Evolutionary conservation across 2,888 invertebrate species (phyloP).

Genomic region (Cabera pusaria): DNA sequence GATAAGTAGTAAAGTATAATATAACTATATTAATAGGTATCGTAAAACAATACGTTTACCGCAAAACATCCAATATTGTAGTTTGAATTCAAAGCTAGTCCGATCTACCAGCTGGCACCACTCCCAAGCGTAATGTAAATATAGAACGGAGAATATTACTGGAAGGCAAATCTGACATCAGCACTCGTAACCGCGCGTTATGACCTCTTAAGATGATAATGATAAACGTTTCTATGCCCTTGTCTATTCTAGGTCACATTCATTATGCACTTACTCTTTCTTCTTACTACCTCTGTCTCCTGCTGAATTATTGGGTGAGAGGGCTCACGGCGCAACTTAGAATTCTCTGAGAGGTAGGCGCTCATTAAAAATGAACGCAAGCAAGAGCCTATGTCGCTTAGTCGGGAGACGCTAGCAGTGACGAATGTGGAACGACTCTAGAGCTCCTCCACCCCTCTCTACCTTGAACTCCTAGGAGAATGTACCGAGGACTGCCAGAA

Average conservation of each 20-base stretch:
- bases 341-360: slow-evolving; percentile 32
- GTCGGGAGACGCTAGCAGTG: slow-evolving; percentile 35
- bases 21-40: too few relatives aligned
- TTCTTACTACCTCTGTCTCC: slow-evolving; percentile 9
- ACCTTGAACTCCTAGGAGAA: slow-evolving; percentile 33
- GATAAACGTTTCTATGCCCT: slow-evolving; percentile 26
- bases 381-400: slow-evolving; percentile 43
- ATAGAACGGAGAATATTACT: slow-evolving; percentile 66
- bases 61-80: slow-evolving; percentile 33
- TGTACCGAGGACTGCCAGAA: slow-evolving; percentile 8
- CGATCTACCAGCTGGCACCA: slow-evolving; percentile 63
- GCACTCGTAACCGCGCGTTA: slow-evolving; percentile 45
- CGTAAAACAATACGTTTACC: slow-evolving; percentile 14
- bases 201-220: slow-evolving; percentile 29
- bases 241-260: slow-evolving; percentile 34
- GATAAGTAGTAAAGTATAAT: too few relatives aligned
- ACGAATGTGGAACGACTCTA: slow-evolving; percentile 54
- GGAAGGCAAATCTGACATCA: slow-evolving; percentile 60
- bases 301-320: slow-evolving; percentile 34
- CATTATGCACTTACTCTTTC: slow-evolving; percentile 23
- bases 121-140: slow-evolving; percentile 67
- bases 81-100: slow-evolving; percentile 40
- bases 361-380: slow-evolving; percentile 59
- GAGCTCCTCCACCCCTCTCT: slow-evolving; percentile 42
- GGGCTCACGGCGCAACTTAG: slow-evolving; percentile 20